A percentile compares a stretch with the other conserved stretches of the same genome.
phyloP scores from a whole-genome alignment of 2,797 vertebrate species.

The Diglossa cyanea region DNA sequence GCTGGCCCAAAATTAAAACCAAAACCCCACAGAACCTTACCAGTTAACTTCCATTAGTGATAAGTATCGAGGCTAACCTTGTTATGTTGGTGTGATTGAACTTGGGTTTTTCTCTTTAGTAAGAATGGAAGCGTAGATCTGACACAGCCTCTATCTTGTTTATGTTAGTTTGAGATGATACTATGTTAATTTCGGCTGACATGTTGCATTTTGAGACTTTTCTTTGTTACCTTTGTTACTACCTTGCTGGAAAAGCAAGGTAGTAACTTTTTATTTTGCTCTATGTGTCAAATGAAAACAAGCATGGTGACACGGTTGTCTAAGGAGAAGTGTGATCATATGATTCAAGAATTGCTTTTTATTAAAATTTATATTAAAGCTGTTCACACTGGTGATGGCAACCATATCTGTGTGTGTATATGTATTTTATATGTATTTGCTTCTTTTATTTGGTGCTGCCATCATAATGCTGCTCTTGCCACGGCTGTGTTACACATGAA shows the following conservation, averaged over 20 bases:
- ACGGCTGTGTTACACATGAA: neutral
- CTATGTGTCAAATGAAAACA: neutral
- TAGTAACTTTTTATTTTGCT: neutral
- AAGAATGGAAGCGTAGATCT: neutral
- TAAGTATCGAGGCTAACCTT: neutral
- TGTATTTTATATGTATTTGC: neutral
- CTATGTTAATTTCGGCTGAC: neutral
- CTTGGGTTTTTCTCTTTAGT: neutral
- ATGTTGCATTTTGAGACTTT: neutral
- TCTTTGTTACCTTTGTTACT: neutral
- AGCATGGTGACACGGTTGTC: accelerated
- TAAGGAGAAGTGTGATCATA: neutral
- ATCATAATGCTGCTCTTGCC: neutral
- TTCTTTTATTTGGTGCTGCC: neutral
- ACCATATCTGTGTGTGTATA: accelerated
- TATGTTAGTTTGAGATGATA: neutral
- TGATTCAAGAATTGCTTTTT: neutral
- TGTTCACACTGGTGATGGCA: neutral
- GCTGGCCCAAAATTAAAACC: neutral
- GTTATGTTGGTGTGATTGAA: neutral
- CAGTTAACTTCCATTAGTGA: neutral
- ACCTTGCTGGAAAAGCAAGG: neutral
- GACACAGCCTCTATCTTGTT: neutral
- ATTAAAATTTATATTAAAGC: neutral
- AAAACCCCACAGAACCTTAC: neutral